Conservation (phyloP, 2,888 invertebrate genomes). For the Copidosoma aretas region DNA sequence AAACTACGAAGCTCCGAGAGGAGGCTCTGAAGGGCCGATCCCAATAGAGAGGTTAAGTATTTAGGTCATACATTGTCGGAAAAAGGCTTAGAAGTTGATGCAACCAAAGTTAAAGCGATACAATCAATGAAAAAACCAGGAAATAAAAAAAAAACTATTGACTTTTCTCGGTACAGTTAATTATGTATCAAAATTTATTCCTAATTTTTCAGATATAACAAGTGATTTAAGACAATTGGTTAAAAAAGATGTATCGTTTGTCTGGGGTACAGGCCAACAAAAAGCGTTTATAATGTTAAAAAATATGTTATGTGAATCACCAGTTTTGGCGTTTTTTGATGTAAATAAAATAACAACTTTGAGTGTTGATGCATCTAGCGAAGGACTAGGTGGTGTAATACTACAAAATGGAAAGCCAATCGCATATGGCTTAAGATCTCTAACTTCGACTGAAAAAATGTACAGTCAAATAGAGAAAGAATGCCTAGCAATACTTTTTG, state of each 20-base stretch:
- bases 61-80: too few relatives aligned
- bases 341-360: constrained; percentile 29
- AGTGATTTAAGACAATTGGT: constrained; percentile 43
- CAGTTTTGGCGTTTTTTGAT: constrained; percentile 38
- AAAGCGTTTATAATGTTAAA: constrained; percentile 42
- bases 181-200: constrained; percentile 49
- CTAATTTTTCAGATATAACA: constrained; percentile 41
- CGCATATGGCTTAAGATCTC: too few relatives aligned
- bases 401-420: too few relatives aligned
- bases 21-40: too few relatives aligned
- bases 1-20: too few relatives aligned
- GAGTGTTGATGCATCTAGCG: constrained; percentile 38
- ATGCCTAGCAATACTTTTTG: too few relatives aligned
- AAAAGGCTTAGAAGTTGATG: too few relatives aligned
- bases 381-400: constrained; percentile 25
- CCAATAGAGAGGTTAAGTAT: too few relatives aligned
- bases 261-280: constrained; percentile 47
- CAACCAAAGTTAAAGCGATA: too few relatives aligned
- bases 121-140: too few relatives aligned
- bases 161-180: constrained; percentile 47
- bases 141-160: constrained; percentile 43
- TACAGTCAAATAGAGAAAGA: too few relatives aligned
- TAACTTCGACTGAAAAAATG: too few relatives aligned
- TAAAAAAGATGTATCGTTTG: constrained; percentile 45
- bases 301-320: constrained; percentile 36